Percentiles rank a stretch among this genome's conserved stretches.
Evolutionary conservation across 2,113 vertebrate species (phyloP).

Genomic region (Colaptes auratus): DNA sequence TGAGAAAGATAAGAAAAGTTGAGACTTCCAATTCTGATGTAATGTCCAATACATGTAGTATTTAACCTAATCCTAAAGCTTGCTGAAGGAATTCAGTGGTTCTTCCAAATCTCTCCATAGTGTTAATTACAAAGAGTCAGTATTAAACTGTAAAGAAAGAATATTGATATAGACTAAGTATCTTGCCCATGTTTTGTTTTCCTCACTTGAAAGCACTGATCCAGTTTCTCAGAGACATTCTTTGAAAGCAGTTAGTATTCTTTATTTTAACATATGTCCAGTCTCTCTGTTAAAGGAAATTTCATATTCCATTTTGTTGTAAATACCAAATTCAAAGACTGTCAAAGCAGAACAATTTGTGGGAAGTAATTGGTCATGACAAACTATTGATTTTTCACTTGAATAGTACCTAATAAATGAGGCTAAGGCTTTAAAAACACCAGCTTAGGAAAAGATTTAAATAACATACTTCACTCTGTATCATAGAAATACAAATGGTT

Average conservation of each 20-base stretch:
- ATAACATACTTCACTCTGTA: background rate
- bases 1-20: background rate
- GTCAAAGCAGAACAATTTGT: background rate
- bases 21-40: background rate
- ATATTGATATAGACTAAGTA: background rate
- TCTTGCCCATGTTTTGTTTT: background rate
- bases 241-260: background rate
- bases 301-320: background rate
- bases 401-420: background rate
- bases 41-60: background rate
- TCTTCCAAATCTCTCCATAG: background rate
- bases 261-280: background rate
- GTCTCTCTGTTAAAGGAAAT: background rate
- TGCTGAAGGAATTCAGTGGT: background rate
- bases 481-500: background rate
- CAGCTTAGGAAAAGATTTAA: background rate
- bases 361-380: background rate
- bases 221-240: background rate
- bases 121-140: background rate
- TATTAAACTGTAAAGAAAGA: background rate
- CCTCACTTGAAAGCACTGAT: background rate
- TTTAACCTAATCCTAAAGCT: background rate
- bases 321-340: background rate
- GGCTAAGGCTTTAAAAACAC: background rate
- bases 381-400: background rate